A percentile compares a stretch with the other conserved stretches of the same genome.
Evolutionary conservation across 2,113 vertebrate genomes (phyloP).

Genomic region (Coracopsis vasa): DNA sequence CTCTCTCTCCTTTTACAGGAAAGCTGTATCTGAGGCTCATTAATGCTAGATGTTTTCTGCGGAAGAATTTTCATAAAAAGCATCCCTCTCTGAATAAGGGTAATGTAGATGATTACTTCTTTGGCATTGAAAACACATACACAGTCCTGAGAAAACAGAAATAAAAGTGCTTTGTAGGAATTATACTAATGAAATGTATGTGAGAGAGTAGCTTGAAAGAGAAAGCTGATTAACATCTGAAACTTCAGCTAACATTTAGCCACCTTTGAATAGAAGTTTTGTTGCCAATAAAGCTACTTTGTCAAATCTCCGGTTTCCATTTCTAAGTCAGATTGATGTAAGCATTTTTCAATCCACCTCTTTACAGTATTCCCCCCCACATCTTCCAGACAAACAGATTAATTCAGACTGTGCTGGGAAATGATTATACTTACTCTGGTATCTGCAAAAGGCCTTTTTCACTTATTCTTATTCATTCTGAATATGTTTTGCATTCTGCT

Average conservation of each 20-base stretch:
- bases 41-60: neutral
- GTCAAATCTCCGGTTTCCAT: neutral
- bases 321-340: neutral
- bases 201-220: constrained; percentile 14
- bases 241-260: neutral
- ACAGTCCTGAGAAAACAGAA: constrained; percentile 3
- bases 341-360: neutral
- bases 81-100: neutral
- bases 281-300: neutral
- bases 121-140: neutral
- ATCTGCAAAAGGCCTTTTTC: neutral
- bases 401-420: neutral
- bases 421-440: neutral
- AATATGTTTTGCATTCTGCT: neutral
- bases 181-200: constrained; percentile 1
- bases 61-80: neutral
- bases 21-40: neutral
- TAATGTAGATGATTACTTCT: neutral
- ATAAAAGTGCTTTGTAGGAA: constrained; percentile 16
- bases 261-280: neutral
- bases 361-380: neutral
- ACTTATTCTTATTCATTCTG: neutral
- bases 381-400: neutral
- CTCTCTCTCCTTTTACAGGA: neutral
- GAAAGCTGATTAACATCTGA: neutral